These are phyloP conservation scores for Peromyscus eremicus DNA, from an alignment of 2,797 vertebrate species.

Conservation along the genomic window DNA sequence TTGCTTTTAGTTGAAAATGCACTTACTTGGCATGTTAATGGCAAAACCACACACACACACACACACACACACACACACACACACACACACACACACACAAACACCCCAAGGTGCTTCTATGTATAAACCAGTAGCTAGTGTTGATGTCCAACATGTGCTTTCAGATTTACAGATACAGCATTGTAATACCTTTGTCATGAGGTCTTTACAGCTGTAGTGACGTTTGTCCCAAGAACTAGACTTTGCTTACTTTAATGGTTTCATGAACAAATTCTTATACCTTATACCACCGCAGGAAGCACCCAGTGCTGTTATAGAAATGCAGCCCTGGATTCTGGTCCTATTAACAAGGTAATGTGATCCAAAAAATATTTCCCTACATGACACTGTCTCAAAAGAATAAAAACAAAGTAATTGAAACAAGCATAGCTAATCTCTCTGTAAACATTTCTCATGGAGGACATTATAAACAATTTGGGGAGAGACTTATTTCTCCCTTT, in stretches of 20 bases:
- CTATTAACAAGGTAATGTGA: neutral
- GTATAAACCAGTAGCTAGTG: neutral
- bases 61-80: too few species aligned
- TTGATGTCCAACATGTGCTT: neutral
- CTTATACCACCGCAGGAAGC: neutral
- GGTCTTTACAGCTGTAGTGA: neutral
- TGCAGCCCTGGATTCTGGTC: neutral
- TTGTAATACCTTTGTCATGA: neutral
- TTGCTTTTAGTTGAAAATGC: slow-evolving; percentile 16
- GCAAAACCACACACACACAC: neutral
- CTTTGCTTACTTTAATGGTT: neutral
- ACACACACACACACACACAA: too few species aligned
- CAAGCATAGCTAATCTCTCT: neutral
- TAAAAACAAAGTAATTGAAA: neutral
- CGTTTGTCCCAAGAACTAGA: neutral
- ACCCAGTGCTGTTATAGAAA: neutral
- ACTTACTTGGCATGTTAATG: neutral
- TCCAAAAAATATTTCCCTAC: neutral
- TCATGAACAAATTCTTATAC: neutral
- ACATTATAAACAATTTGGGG: neutral
- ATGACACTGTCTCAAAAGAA: neutral
- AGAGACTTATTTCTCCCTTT: neutral
- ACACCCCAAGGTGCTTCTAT: neutral
- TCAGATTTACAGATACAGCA: neutral
- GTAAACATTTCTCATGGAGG: neutral